A percentile compares a stretch with the other conserved stretches of the same genome.
Evolutionary conservation across 2,888 invertebrate species (phyloP).

Genomic region (Sinodicranocentrus sp.): DNA sequence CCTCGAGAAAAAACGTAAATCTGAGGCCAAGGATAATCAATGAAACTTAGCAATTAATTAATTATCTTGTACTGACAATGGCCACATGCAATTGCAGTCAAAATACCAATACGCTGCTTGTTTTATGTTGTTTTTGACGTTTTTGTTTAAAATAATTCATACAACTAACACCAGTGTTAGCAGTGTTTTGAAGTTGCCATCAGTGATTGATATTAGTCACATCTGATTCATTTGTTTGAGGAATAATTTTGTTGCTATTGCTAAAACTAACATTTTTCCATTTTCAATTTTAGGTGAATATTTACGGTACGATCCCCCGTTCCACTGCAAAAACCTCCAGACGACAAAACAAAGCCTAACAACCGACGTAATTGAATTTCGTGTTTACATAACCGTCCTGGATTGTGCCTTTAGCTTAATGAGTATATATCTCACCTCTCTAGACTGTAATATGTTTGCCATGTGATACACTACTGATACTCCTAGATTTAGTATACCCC

Average conservation of each 20-base stretch:
- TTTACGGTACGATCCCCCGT: slow-evolving; percentile 68
- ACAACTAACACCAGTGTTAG: no score
- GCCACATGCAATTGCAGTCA: no score
- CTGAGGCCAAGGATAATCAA: slow-evolving; percentile 33
- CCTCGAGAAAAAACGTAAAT: slow-evolving; percentile 63
- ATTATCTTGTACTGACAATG: background rate
- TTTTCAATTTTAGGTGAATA: slow-evolving; percentile 62
- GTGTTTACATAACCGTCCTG: slow-evolving; percentile 66
- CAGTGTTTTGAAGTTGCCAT: background rate
- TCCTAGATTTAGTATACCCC: slow-evolving; percentile 30
- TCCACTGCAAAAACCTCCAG: slow-evolving; percentile 53
- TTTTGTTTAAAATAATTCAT: no score
- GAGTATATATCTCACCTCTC: slow-evolving; percentile 52
- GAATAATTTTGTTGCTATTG: background rate
- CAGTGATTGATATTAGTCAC: background rate
- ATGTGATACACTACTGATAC: slow-evolving; percentile 67
- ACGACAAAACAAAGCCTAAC: slow-evolving; percentile 46
- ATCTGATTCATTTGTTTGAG: slow-evolving; percentile 8
- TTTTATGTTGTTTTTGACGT: no score
- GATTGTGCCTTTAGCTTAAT: slow-evolving; percentile 64
- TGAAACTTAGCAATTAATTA: background rate
- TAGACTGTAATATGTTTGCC: slow-evolving; percentile 67
- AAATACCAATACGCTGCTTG: no score
- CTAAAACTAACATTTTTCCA: slow-evolving; percentile 18
- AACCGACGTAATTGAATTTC: slow-evolving; percentile 15